phyloP scores from a whole-genome alignment of 2,113 vertebrate genomes.

The Trichomycterus rosablanca region DNA sequence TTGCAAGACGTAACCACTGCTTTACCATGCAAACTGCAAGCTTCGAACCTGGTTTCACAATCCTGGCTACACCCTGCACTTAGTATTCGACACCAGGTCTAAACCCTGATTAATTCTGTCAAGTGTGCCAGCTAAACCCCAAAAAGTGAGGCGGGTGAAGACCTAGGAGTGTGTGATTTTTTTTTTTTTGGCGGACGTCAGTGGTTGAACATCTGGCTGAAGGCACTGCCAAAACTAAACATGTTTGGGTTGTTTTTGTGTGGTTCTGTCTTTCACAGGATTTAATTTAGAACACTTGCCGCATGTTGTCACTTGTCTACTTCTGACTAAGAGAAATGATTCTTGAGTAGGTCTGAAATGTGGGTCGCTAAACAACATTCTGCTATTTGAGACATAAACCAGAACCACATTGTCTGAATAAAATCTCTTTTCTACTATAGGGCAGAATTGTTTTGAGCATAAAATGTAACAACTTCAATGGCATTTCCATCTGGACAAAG shows the following conservation, averaged over 20 bases:
- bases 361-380: too few relatives aligned
- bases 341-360: constrained; percentile 10
- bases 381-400: too few relatives aligned
- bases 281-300: constrained; percentile 12
- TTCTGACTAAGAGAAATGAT: constrained; percentile 12
- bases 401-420: too few relatives aligned
- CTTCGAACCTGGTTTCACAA: constrained; percentile 12
- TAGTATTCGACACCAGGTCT: background rate
- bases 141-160: constrained; percentile 1
- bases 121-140: background rate
- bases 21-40: constrained; percentile 44
- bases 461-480: too few relatives aligned
- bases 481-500: too few relatives aligned
- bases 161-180: background rate
- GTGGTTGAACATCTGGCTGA: constrained; percentile 28
- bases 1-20: constrained; percentile 26
- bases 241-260: background rate
- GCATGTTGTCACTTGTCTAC: background rate
- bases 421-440: too few relatives aligned
- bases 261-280: constrained; percentile 1
- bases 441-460: too few relatives aligned
- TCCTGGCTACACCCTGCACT: background rate
- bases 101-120: background rate
- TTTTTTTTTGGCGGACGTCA: constrained; percentile 17
- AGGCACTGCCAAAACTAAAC: constrained; percentile 9